Evolutionary conservation across 2,113 vertebrate genomes (phyloP).

Genomic region (Gymnorhina tibicen): DNA sequence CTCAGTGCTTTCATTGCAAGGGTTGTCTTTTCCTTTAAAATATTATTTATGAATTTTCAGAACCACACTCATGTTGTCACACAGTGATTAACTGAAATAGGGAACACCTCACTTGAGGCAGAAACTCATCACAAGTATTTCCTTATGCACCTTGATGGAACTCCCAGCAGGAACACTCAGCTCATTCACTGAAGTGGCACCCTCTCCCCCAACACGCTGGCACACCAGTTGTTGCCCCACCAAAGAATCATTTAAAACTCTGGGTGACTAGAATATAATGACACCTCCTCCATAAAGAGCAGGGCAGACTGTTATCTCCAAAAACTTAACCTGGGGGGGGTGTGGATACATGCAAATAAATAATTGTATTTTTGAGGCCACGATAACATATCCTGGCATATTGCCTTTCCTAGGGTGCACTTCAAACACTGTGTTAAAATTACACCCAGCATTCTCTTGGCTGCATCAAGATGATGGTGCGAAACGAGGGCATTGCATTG

Average conservation of each 20-base stretch:
- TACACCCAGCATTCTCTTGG: background rate
- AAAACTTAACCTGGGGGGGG: background rate
- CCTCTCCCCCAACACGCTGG: background rate
- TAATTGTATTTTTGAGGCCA: background rate
- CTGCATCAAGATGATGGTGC: background rate
- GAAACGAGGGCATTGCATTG: background rate
- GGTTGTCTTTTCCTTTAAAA: background rate
- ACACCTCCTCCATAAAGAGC: background rate
- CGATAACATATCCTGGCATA: background rate
- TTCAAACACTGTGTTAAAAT: background rate
- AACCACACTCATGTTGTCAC: background rate
- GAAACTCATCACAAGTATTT: background rate
- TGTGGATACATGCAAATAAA: background rate
- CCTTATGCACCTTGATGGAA: background rate
- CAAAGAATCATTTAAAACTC: background rate
- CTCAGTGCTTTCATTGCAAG: background rate
- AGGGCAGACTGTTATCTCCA: background rate
- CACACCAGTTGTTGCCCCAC: background rate
- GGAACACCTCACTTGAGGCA: background rate
- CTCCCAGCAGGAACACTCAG: background rate
- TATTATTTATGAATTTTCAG: background rate
- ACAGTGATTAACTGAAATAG: background rate
- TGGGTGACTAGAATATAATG: background rate
- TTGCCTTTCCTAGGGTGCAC: fast-evolving
- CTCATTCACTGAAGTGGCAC: background rate